A percentile compares a stretch with the other conserved stretches of the same genome.
Evolutionary conservation across 2,113 vertebrate species (phyloP).

Genomic region (Gobius niger): DNA sequence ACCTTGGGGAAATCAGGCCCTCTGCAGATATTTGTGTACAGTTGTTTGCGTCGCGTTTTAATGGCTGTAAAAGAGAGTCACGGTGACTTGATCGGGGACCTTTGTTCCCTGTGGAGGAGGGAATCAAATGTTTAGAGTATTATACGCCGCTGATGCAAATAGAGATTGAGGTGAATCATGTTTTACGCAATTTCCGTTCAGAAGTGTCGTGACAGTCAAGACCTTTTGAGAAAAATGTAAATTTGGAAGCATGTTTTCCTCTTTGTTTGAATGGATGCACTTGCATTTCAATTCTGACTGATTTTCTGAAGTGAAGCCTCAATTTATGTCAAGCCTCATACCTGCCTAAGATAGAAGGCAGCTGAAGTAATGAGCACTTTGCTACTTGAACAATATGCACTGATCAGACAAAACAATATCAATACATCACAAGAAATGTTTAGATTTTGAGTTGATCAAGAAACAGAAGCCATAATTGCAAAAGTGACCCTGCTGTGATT

Average conservation of each 20-base stretch:
- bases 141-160: not conserved
- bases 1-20: conserved; percentile 17
- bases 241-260: not conserved
- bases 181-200: conserved; percentile 12
- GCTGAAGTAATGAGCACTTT: too few species aligned
- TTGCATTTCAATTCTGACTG: not conserved
- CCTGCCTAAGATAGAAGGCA: too few species aligned
- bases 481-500: too few species aligned
- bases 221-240: not conserved
- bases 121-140: conserved; percentile 1
- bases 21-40: conserved; percentile 6
- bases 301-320: too few species aligned
- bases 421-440: too few species aligned
- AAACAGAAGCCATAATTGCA: too few species aligned
- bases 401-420: too few species aligned
- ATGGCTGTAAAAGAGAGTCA: conserved; percentile 7
- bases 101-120: conserved; percentile 10
- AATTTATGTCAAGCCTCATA: too few species aligned
- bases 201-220: conserved; percentile 10
- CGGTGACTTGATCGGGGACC: not conserved
- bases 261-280: not conserved
- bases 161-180: conserved; percentile 11
- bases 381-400: too few species aligned
- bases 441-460: too few species aligned
- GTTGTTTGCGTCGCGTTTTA: not conserved